Base-by-base conservation (phyloP, 2,797 vertebrate genomes). In the Galagoides demidoff region DNA sequence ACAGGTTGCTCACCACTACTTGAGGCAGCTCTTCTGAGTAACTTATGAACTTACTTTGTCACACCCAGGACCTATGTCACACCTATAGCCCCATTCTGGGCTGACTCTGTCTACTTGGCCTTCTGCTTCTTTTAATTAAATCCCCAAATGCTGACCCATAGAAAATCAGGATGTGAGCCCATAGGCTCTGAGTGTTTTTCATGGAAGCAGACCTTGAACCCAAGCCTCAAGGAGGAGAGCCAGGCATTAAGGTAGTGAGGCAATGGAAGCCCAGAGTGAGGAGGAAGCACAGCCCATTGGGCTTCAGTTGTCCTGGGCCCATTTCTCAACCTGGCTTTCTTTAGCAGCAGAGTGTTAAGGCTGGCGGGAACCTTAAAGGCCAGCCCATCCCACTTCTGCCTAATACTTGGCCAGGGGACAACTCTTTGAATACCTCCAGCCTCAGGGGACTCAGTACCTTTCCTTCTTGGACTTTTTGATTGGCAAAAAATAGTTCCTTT, bases 111-210 rank as follows among this genome's bases (percentile, higher is more conserved):
- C 89, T 81, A 31, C 34, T 45, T 90, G 87, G 73, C 34, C 63
- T 64, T 86, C 77, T 52, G 45, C 34, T 63, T 73, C 85, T 92
- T 94, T 64, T 52, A 92, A 59, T 52, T 64, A 92, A 89, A 95
- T 90, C 7, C 52, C n/a, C 49, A 92, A 64, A n/a, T 5, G 66
- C 16, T 11, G 23, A 81, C 43, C 64, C 27, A 20, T 37, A 76
- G 57, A 34, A 87, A 70, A 74, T 34, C 52, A 45, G 59, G 34
- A 25, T 34, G 2, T 74, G 63, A 88, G 57, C 66, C 70, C 45
- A 52, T 52, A 52, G 49, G 49, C 49, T 52, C 49, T 14, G 49
- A 52, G 49, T 52, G 49, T 52, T 52, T 52, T 52, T 52, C 49
- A 52, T 52, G 49, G 14, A 52, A 52, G 49, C 49, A 52, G 49